phyloP scores from a whole-genome alignment of 2,113 vertebrate species.

The Eidolon helvum region DNA sequence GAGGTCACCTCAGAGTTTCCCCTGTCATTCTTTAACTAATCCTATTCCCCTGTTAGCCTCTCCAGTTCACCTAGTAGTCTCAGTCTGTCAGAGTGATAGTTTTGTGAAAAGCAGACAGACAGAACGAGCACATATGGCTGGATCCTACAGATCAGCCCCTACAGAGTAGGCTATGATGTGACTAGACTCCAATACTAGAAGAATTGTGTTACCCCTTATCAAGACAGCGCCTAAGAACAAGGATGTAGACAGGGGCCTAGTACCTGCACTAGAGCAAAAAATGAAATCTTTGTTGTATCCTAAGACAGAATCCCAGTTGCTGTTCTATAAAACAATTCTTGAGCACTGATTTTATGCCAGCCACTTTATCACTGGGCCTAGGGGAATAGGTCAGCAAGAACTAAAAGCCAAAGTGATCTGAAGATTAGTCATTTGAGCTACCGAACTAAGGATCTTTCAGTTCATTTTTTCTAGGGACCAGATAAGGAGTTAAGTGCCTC shows the following conservation, averaged over 20 bases:
- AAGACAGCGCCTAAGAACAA: neutral
- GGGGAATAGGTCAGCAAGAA: neutral
- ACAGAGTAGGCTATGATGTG: neutral
- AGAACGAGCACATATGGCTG: neutral
- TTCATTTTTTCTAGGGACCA: neutral
- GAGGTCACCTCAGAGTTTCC: neutral
- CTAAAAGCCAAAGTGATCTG: neutral
- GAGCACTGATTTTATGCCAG: neutral
- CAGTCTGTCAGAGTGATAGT: neutral
- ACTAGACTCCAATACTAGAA: neutral
- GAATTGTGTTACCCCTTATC: neutral
- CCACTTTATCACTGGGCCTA: neutral
- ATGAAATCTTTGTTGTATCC: neutral
- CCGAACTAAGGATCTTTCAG: neutral
- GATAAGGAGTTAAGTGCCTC: neutral
- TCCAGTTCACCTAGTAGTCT: neutral
- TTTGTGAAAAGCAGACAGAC: neutral
- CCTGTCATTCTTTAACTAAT: neutral
- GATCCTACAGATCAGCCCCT: neutral
- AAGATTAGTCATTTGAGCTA: neutral
- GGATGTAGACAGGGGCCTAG: neutral
- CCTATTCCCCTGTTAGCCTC: neutral
- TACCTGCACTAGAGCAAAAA: neutral
- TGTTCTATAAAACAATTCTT: neutral
- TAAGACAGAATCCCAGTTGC: neutral